Evolutionary conservation across 2,797 vertebrate genomes (phyloP).

Genomic region (Catharus ustulatus): DNA sequence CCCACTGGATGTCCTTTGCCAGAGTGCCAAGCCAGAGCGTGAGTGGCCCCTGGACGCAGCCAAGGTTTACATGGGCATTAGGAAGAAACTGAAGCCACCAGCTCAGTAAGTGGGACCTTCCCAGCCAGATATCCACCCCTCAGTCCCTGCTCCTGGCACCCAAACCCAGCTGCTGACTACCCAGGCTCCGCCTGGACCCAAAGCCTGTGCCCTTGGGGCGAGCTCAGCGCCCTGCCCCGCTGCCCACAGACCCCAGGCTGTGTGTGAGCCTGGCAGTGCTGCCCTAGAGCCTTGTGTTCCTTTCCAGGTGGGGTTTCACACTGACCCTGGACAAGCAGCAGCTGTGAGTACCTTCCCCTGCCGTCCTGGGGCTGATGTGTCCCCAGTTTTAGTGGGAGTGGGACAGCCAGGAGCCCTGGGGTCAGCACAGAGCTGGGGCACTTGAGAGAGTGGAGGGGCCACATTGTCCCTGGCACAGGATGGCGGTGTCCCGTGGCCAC

Average conservation of each 20-base stretch:
- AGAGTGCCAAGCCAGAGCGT: conserved; percentile 91
- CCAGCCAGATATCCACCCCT: not conserved
- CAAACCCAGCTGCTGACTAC: accelerated
- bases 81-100: conserved; percentile 92
- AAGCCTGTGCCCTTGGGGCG: accelerated
- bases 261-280: not conserved
- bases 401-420: not conserved
- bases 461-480: not conserved
- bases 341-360: conserved; percentile 83
- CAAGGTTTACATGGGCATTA: conserved; percentile 94
- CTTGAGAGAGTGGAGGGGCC: accelerated
- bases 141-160: not conserved
- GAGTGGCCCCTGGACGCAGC: conserved; percentile 90
- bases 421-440: not conserved
- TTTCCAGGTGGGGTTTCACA: conserved; percentile 91
- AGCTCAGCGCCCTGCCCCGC: not conserved
- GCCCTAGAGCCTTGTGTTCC: not conserved
- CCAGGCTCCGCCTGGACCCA: not conserved
- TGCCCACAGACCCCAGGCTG: accelerated
- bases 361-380: not conserved
- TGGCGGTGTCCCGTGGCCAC: too few species aligned
- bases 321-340: conserved; percentile 91
- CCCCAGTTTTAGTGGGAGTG: not conserved
- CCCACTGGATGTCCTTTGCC: not conserved
- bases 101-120: conserved; percentile 79